phyloP scores from a whole-genome alignment of 2,113 vertebrate species.

The Pedionomus torquatus region DNA sequence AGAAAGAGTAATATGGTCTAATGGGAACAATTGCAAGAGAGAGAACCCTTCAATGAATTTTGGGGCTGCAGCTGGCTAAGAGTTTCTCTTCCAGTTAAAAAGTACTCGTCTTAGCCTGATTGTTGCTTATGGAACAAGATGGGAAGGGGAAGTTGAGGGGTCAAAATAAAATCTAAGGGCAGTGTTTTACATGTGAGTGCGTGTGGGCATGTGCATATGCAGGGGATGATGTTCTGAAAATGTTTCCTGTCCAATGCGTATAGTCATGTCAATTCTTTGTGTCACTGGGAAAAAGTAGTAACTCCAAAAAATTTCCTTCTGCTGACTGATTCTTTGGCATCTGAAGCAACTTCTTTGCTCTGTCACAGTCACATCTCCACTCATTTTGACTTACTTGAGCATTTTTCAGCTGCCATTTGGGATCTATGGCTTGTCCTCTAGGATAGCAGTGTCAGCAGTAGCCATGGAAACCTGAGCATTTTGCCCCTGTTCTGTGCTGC shows the following conservation, averaged over 20 bases:
- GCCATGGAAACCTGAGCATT: background rate
- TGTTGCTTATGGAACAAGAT: background rate
- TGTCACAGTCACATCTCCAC: background rate
- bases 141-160: background rate
- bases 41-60: background rate
- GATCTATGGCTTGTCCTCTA: background rate
- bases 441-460: background rate
- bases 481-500: background rate
- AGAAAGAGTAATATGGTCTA: background rate
- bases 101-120: accelerated
- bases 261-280: background rate
- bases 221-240: background rate
- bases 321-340: background rate
- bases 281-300: background rate
- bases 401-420: background rate
- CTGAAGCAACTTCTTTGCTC: background rate
- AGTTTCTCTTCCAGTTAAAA: background rate
- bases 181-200: background rate
- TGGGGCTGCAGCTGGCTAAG: background rate
- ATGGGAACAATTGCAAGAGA: background rate
- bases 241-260: accelerated
- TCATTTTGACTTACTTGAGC: background rate
- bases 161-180: background rate
- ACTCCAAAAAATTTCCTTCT: background rate
- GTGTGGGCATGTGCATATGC: accelerated